Conservation (phyloP, 2,888 invertebrate genomes). For the Andricus curvator region DNA sequence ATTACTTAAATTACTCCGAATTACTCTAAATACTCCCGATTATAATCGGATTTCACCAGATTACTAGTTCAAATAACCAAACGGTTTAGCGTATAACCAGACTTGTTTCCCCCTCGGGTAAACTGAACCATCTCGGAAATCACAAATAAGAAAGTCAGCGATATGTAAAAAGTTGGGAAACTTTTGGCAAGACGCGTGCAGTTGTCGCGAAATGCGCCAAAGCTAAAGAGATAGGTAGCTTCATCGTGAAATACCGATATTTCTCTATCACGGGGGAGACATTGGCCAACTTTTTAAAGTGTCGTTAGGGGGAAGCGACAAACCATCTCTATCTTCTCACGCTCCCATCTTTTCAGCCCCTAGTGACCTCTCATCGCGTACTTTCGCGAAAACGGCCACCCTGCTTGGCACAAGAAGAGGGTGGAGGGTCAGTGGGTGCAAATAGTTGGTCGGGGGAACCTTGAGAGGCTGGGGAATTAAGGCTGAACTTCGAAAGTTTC, state of each 20-base stretch:
- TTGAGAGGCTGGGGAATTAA: not conserved
- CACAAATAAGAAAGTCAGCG: not conserved
- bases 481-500: constrained; percentile 54
- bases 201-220: constrained; percentile 39
- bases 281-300: constrained; percentile 66
- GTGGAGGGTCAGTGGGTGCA: constrained; percentile 23
- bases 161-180: constrained; percentile 9
- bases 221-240: constrained; percentile 33
- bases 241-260: constrained; percentile 42
- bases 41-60: too few species aligned
- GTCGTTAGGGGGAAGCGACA: constrained; percentile 62
- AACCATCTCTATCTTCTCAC: constrained; percentile 51
- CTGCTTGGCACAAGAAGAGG: constrained; percentile 1
- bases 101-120: too few species aligned
- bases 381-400: not conserved
- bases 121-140: too few species aligned
- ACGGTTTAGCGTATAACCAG: too few species aligned
- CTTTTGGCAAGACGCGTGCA: not conserved
- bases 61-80: too few species aligned
- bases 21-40: too few species aligned
- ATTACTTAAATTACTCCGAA: too few species aligned
- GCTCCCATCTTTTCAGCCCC: constrained; percentile 21
- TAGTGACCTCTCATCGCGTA: constrained; percentile 32
- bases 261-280: constrained; percentile 55
- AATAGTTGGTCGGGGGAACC: not conserved